A percentile compares a stretch with the other conserved stretches of the same genome.
These are phyloP conservation scores for Listrodromus nycthemerus DNA, from an alignment of 2,888 invertebrate species.

Conservation along the genomic window DNA sequence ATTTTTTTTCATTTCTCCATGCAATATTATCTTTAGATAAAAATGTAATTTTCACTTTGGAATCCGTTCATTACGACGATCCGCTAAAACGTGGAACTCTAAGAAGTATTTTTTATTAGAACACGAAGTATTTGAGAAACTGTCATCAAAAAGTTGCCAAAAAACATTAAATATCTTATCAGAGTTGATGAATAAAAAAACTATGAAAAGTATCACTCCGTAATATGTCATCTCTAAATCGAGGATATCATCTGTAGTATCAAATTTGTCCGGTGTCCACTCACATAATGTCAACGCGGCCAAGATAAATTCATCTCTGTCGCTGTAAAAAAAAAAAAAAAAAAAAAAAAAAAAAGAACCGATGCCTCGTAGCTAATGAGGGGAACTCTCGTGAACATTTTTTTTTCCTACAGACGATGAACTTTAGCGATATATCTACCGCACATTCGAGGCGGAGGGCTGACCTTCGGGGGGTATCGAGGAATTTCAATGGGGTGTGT, in stretches of 20 bases:
- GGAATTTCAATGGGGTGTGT: conserved; percentile 59
- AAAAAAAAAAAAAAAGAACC: neutral
- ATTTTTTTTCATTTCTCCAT: too few species aligned
- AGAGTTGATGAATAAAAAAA: too few species aligned
- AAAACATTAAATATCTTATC: too few species aligned
- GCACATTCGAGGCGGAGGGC: conserved; percentile 38
- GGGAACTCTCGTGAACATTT: conserved; percentile 33
- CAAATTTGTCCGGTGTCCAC: neutral
- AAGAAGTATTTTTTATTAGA: too few species aligned
- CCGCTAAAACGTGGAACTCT: conserved; percentile 27
- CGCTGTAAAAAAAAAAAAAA: neutral
- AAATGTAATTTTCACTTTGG: neutral
- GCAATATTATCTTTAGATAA: too few species aligned
- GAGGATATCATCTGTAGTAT: neutral
- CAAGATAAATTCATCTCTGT: neutral
- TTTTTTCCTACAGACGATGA: conserved; percentile 52
- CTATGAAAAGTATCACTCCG: neutral
- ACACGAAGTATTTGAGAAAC: too few species aligned
- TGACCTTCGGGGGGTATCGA: conserved; percentile 47
- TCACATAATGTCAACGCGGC: neutral
- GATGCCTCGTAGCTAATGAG: conserved; percentile 40
- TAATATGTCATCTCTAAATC: neutral
- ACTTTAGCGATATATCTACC: conserved; percentile 48
- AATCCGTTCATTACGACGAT: neutral
- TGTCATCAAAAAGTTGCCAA: too few species aligned